Evolutionary conservation across 2,888 invertebrate genomes (phyloP), one percentile per base, ranked within the genome.

Genomic region (Hypercompe scribonia): DNA sequence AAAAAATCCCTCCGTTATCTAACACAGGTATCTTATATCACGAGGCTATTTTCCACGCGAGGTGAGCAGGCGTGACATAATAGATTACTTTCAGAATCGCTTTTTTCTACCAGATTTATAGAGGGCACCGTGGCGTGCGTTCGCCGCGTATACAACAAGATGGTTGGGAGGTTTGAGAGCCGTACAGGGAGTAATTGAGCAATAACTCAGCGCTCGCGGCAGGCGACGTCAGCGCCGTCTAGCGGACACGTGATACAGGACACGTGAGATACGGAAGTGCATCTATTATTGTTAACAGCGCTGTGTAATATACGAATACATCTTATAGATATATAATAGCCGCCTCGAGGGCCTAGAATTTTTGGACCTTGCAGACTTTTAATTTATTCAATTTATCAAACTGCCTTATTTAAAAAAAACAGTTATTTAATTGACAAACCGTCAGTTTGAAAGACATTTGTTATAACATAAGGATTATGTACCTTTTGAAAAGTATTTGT

Each of bases 141-240:
- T 61, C 58, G 66, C 42, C 36, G 70, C 50, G 70, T 65, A 36
- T 64, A 31, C 65, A 67, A 61, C 34, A 46, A 58, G 54, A 54
- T 50, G 64, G 64, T 31, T 54, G n/a, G 42, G 36, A 64, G 68
- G 66, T 34, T 67, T 65, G 36, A 58, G 31, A 70, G 36, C 68
- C 54, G 67, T 72, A 67, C 72, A 46, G 68, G 54, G 70, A 76
- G 74, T 83, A 83, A 83, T 84, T 83, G 82, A 82, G 82, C 82
- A 50, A 83, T 83, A 84, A 83, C 77, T 84, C 84, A 82, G 46
- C 1, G 46, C 39, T 36, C 39, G 65, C 24, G 68, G 69, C 65
- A 74, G 70, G 74, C 46, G 42, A 63, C 67, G 75, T 68, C 72
- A 65, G 74, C 77, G 72, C 75, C 80, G 21, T 39, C 71, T 70